Conservation (phyloP, 2,888 invertebrate genomes). For the Phyllotreta striolata region DNA sequence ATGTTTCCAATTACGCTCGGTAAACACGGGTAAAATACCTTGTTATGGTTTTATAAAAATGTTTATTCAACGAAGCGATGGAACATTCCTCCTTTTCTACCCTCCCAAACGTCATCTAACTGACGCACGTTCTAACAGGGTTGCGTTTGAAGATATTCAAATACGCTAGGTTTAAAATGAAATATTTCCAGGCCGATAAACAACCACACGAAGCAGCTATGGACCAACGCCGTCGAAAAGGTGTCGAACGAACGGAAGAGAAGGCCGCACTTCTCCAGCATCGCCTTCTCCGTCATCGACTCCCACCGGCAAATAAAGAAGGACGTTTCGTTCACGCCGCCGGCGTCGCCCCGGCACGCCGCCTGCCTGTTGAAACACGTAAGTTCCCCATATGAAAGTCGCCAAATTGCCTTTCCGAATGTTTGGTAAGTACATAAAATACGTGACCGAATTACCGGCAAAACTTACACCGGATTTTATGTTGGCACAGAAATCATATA, state of each 20-base stretch:
- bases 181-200: slow-evolving; percentile 27
- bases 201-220: slow-evolving; percentile 46
- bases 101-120: no score
- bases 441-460: no score
- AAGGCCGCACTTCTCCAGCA: slow-evolving; percentile 50
- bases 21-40: slow-evolving; percentile 34
- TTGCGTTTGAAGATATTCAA: slow-evolving; percentile 18
- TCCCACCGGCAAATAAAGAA: slow-evolving; percentile 46
- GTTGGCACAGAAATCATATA: no score
- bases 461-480: no score
- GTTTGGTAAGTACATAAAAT: no score
- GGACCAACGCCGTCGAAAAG: slow-evolving; percentile 54
- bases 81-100: no score
- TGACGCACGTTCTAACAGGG: no score
- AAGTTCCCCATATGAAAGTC: slow-evolving; percentile 30
- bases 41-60: slow-evolving; percentile 26
- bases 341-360: slow-evolving; percentile 43
- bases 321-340: slow-evolving; percentile 47
- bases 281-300: slow-evolving; percentile 53
- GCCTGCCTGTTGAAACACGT: slow-evolving; percentile 43
- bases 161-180: no score
- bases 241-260: slow-evolving; percentile 51
- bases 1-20: slow-evolving; percentile 37
- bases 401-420: no score
- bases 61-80: slow-evolving; percentile 1